Evolutionary conservation across 2,888 invertebrate species (phyloP).

Genomic region (Amorpha juglandis): DNA sequence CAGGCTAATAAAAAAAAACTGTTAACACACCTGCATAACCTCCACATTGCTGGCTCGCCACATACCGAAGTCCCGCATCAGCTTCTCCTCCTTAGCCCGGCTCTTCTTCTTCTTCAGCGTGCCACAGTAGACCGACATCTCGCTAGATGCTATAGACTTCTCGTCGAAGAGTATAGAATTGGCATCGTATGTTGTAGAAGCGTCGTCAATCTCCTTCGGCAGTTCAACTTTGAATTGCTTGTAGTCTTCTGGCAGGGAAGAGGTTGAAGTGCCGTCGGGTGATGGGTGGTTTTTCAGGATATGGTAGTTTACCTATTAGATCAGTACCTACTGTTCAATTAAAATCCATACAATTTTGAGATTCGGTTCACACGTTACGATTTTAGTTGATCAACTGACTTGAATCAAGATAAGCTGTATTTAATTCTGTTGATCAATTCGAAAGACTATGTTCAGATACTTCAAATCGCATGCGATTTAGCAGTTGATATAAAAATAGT

Average conservation of each 20-base stretch:
- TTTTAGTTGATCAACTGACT: too few relatives aligned
- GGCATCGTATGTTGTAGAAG: slow-evolving; percentile 68
- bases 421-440: too few relatives aligned
- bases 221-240: slow-evolving; percentile 39
- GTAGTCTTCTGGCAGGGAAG: slow-evolving; percentile 50
- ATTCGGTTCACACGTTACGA: too few relatives aligned
- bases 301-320: slow-evolving; percentile 60
- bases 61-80: slow-evolving; percentile 69
- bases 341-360: too few relatives aligned
- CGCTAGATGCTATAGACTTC: slow-evolving; percentile 63
- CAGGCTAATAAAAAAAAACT: too few relatives aligned
- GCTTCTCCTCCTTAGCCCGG: slow-evolving; percentile 54
- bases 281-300: slow-evolving; percentile 55
- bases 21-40: slow-evolving; percentile 65
- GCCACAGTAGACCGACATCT: slow-evolving; percentile 65
- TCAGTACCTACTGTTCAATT: too few relatives aligned
- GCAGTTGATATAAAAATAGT: too few relatives aligned
- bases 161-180: slow-evolving; percentile 66
- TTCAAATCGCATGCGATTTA: too few relatives aligned
- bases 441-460: too few relatives aligned
- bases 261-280: slow-evolving; percentile 57
- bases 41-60: slow-evolving; percentile 73
- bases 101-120: slow-evolving; percentile 67
- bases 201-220: slow-evolving; percentile 53
- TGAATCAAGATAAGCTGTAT: too few relatives aligned